Evolutionary conservation across 2,888 invertebrate genomes (phyloP), one percentile per base, ranked within the genome.

Genomic region (Alloscopus bannaensis): DNA sequence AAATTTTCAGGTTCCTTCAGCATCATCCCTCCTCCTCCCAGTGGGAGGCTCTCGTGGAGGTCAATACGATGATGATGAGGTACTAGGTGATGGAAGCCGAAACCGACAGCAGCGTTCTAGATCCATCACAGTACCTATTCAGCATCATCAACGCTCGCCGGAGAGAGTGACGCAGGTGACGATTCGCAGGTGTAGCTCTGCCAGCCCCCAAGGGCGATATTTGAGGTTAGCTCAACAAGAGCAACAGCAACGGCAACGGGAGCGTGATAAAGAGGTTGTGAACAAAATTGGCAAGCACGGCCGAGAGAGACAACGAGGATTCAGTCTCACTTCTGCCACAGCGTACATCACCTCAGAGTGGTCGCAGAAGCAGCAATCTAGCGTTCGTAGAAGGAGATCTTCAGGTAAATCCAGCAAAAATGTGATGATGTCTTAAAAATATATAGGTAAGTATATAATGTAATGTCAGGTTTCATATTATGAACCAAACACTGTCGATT

Each of bases 101-200:
- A 75, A 69, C 62, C 68, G 80, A 3, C 73, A 73, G 36, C 80
- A 80, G 24, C 66, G 81, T 20, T 81, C 81, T 18, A 45, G 66
- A 64, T 81, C 80, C 1, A 81, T 81, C 11, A 81, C 81, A 24
- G 81, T 81, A 31, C 76, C 81, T 22, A 72, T 77, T 45, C 81
- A 81, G 42, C 70, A 75, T 28, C 22, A 1, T 31, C 72, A 69
- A 26, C 36, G 57, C 18, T 72, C 81, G 6, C 77, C 73, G n/a
- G 78, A 72, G 13, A 47, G 78, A 28, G 29, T 28, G 2, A 66
- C 60, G 6, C 62, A 73, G 50, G 29, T 70, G 11, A 57, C 47
- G 24, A 81, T 78, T 31, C 72, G 81, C 4, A 68, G 81, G 22
- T 73, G 81, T 72, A 77, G 73, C 42, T 81, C 81, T 29, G 77